Evolutionary conservation across 2,797 vertebrate genomes (phyloP).

Genomic region (Podarcis lilfordi): DNA sequence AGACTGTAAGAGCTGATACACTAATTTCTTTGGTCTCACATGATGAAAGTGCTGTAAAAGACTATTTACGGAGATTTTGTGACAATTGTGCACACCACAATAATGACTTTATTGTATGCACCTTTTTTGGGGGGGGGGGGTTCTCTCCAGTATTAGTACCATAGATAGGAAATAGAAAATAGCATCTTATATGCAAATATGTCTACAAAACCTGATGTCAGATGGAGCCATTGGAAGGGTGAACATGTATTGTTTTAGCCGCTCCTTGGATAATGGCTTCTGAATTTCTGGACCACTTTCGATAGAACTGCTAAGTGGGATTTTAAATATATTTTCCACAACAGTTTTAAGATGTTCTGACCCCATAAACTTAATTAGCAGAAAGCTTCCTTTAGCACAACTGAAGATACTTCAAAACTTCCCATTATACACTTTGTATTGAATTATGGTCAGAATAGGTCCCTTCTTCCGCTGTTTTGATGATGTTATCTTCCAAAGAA

Average conservation of each 20-base stretch:
- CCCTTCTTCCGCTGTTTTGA: conserved; percentile 28
- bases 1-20: background rate
- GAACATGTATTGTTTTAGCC: background rate
- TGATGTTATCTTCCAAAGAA: conserved; percentile 16
- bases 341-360: background rate
- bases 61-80: background rate
- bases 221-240: background rate
- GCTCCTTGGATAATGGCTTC: background rate
- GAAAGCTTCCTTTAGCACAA: background rate
- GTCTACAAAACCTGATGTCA: background rate
- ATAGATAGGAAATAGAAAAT: background rate
- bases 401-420: conserved; percentile 30
- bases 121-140: background rate
- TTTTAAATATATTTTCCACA: conserved; percentile 8
- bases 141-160: background rate
- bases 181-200: background rate
- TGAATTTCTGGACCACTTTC: background rate
- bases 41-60: background rate
- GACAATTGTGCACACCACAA: background rate
- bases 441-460: conserved; percentile 18
- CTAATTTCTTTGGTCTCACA: background rate
- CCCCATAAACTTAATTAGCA: conserved; percentile 11
- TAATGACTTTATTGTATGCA: background rate
- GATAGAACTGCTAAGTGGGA: background rate
- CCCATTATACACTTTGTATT: conserved; percentile 9